phyloP scores from a whole-genome alignment of 1,140 invertebrate genomes.

The Sinella curviseta region DNA sequence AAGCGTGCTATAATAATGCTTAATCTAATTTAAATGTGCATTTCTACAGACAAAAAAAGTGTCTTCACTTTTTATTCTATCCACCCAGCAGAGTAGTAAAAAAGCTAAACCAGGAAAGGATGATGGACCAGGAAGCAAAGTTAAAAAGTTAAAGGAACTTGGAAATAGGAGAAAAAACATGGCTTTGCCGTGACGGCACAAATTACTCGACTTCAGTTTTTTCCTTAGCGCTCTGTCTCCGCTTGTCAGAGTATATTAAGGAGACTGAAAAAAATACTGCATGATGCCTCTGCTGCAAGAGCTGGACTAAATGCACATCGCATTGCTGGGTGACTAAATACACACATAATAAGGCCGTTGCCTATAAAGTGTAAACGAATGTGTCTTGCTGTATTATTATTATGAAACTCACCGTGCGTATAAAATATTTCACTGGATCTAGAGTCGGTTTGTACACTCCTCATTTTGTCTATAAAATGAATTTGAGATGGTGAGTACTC shows the following conservation, averaged over 20 bases:
- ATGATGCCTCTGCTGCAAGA: too few species aligned
- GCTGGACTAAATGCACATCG: background rate
- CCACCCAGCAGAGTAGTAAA: background rate
- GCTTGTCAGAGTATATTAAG: background rate
- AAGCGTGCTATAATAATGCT: background rate
- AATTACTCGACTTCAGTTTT: background rate
- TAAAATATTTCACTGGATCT: too few species aligned
- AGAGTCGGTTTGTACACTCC: too few species aligned
- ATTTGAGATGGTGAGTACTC: too few species aligned
- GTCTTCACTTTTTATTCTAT: too few species aligned
- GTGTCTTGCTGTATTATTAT: background rate
- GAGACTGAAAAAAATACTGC: background rate
- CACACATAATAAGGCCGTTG: too few species aligned
- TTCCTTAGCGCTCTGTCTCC: too few species aligned
- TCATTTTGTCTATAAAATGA: too few species aligned
- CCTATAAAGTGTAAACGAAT: background rate
- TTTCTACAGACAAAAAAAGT: background rate
- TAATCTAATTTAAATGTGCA: conserved; percentile 16
- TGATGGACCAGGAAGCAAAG: background rate
- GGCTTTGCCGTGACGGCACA: background rate
- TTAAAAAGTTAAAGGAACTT: background rate
- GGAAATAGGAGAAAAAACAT: background rate
- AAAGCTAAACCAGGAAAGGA: background rate
- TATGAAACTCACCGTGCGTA: too few species aligned
- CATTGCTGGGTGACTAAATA: background rate